Conservation (phyloP, 2,888 invertebrate species). For the Plebejus melissa region DNA sequence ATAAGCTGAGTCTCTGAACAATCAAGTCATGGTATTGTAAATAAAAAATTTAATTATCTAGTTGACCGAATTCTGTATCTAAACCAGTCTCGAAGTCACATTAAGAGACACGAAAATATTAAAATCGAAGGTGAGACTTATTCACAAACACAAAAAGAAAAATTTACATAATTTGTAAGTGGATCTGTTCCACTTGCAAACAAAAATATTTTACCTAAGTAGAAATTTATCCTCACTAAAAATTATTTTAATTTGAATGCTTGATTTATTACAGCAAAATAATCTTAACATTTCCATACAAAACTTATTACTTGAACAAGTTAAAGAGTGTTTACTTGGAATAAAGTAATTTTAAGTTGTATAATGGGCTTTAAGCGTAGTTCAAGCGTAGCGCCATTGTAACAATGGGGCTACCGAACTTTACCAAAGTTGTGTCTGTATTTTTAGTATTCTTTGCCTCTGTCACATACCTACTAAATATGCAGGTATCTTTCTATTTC, state of each 20-base stretch:
- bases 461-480: slow-evolving; percentile 11
- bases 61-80: too few species aligned
- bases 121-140: background rate
- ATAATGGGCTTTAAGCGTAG: background rate
- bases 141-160: background rate
- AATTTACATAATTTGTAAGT: background rate
- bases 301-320: background rate
- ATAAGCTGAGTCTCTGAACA: too few species aligned
- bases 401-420: background rate
- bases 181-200: too few species aligned
- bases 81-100: too few species aligned
- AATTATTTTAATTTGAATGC: background rate
- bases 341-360: slow-evolving; percentile 23
- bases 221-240: too few species aligned
- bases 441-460: background rate
- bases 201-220: too few species aligned
- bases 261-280: background rate
- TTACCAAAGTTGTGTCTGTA: background rate
- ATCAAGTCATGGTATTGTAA: too few species aligned
- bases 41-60: too few species aligned
- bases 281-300: background rate
- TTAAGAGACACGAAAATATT: too few species aligned
- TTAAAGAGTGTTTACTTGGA: slow-evolving; percentile 9
- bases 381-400: background rate
- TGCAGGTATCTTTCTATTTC: slow-evolving; percentile 10